These are phyloP conservation scores for Porites lutea DNA, from an alignment of 64 coral and sea anemone genomes.

Conservation along the genomic window DNA sequence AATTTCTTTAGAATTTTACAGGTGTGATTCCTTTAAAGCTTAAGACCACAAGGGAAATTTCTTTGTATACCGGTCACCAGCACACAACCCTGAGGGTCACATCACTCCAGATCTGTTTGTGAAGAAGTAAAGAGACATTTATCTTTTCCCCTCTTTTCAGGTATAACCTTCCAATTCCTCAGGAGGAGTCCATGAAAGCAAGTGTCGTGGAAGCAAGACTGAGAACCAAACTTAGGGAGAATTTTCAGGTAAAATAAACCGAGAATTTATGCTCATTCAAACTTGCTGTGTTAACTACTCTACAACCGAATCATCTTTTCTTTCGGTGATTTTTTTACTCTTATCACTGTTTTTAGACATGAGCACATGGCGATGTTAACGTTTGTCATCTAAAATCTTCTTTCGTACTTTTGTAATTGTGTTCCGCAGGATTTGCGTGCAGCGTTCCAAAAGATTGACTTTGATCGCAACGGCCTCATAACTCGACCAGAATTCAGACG, in stretches of 20 bases:
- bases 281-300: no score
- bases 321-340: no score
- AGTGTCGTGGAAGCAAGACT: slow-evolving; percentile 74
- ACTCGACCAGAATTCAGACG: slow-evolving; percentile 89
- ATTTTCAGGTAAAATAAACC: slow-evolving; percentile 61
- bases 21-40: no score
- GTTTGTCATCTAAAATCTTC: no score
- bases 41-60: no score
- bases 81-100: background rate
- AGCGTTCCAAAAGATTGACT: slow-evolving; percentile 98
- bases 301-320: no score
- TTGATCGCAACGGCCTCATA: slow-evolving; percentile 82
- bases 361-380: no score
- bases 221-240: slow-evolving; percentile 75
- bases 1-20: no score
- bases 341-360: no score
- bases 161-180: slow-evolving; percentile 80
- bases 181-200: slow-evolving; percentile 85
- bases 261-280: no score
- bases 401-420: background rate
- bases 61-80: no score
- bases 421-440: slow-evolving; percentile 75
- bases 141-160: slow-evolving; percentile 37
- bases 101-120: background rate
- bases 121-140: background rate